Evolutionary conservation across 2,888 invertebrate genomes (phyloP).

Genomic region (Phengaris arion): DNA sequence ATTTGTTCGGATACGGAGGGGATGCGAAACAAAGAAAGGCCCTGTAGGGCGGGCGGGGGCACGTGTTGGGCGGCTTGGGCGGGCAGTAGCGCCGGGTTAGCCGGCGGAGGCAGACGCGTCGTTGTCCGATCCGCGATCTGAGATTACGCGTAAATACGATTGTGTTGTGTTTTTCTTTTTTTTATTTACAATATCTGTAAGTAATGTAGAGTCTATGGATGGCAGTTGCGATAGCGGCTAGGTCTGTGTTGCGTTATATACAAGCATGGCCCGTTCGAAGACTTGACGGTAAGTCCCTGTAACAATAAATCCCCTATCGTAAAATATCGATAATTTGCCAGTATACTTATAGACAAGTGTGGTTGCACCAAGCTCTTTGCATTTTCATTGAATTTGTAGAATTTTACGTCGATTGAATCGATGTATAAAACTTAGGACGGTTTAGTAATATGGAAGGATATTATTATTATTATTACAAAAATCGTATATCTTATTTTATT

Average conservation of each 20-base stretch:
- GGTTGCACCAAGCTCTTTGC: background rate
- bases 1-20: slow-evolving; percentile 60
- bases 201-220: slow-evolving; percentile 34
- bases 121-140: slow-evolving; percentile 37
- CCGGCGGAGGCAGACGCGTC: slow-evolving; percentile 53
- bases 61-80: slow-evolving; percentile 56
- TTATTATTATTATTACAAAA: background rate
- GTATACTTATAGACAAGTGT: slow-evolving; percentile 18
- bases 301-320: slow-evolving; percentile 32
- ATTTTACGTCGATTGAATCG: background rate
- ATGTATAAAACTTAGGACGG: background rate
- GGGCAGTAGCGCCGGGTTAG: slow-evolving; percentile 62
- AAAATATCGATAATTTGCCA: slow-evolving; percentile 26
- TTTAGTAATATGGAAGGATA: background rate
- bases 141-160: slow-evolving; percentile 41
- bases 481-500: background rate
- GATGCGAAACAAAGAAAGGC: slow-evolving; percentile 75
- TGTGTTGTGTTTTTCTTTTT: slow-evolving; percentile 46
- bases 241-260: slow-evolving; percentile 16
- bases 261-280: slow-evolving; percentile 37
- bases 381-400: background rate
- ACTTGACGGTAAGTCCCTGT: slow-evolving; percentile 42
- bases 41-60: slow-evolving; percentile 68
- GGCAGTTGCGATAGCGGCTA: slow-evolving; percentile 46
- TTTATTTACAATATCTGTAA: slow-evolving; percentile 33